phyloP scores from a whole-genome alignment of 2,113 vertebrate species.

The Tringa solitaria region DNA sequence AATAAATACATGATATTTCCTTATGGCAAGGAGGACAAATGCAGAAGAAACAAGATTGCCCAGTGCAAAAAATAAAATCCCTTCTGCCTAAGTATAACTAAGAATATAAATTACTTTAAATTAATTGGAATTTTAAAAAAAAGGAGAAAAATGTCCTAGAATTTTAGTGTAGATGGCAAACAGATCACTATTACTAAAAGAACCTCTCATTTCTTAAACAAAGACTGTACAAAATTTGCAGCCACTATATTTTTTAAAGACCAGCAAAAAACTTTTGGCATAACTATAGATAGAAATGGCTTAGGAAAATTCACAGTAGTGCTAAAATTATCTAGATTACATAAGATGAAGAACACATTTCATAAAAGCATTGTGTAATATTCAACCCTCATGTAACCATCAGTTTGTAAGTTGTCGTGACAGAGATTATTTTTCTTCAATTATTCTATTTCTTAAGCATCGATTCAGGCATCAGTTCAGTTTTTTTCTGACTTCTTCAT shows the following conservation, averaged over 20 bases:
- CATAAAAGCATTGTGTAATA: constrained; percentile 16
- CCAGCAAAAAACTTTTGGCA: not conserved
- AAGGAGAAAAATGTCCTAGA: not conserved
- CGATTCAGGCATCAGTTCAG: not conserved
- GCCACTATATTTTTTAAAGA: not conserved
- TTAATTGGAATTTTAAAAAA: not conserved
- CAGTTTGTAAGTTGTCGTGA: not conserved
- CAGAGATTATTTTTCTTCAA: not conserved
- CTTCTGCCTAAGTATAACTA: not conserved
- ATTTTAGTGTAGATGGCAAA: not conserved
- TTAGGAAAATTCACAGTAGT: not conserved
- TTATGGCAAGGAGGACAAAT: not conserved
- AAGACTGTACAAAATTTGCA: not conserved
- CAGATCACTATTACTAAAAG: not conserved
- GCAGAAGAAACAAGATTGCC: not conserved
- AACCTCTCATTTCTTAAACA: not conserved
- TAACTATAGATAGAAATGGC: not conserved
- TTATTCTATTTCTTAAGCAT: not conserved
- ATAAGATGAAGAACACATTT: constrained; percentile 14
- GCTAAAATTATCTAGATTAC: constrained; percentile 46
- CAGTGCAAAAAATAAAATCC: not conserved
- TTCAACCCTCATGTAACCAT: not conserved
- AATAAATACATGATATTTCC: constrained; percentile 5
- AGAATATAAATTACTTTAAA: not conserved
- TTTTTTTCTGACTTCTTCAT: not conserved